Conservation (phyloP, 2,113 vertebrate genomes). For the Hystrix cristata region DNA sequence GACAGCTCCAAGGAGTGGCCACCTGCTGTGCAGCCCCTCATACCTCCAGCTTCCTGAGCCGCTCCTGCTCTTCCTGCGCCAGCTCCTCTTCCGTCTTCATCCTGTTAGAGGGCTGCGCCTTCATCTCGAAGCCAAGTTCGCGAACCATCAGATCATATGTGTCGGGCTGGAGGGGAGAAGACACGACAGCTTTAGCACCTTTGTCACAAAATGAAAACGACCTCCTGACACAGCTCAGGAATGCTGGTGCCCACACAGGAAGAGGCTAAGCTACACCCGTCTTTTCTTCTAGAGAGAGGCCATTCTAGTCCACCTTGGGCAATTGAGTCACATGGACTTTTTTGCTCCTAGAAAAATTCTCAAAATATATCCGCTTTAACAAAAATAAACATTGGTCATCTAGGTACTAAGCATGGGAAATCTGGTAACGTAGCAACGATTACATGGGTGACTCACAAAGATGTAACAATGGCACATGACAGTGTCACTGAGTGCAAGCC, state of each 20-base stretch:
- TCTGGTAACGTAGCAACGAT: not conserved
- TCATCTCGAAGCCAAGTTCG: slow-evolving; percentile 98
- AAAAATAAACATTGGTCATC: not conserved
- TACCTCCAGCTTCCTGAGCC: slow-evolving; percentile 95
- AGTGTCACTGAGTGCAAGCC: not conserved
- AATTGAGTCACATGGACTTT: not conserved
- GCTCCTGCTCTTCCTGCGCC: slow-evolving; percentile 92
- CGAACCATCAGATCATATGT: slow-evolving; percentile 96
- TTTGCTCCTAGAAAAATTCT: not conserved
- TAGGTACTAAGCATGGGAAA: no score
- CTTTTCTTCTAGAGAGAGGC: not conserved
- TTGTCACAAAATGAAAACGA: not conserved
- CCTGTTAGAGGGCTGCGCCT: slow-evolving; percentile 95
- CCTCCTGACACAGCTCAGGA: no score
- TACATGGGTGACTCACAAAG: not conserved
- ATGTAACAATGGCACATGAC: accelerated
- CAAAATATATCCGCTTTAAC: not conserved
- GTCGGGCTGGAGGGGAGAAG: slow-evolving; percentile 89
- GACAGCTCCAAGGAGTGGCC: accelerated
- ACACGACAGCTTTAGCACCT: not conserved
- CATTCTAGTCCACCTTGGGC: accelerated
- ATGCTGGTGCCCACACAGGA: not conserved
- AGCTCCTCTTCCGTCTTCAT: slow-evolving; percentile 96
- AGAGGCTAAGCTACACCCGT: not conserved
- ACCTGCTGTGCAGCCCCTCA: accelerated